Percentiles rank a stretch among this genome's conserved stretches.
Conservation (phyloP, 1,140 invertebrate genomes). For the Asbolus verrucosus region DNA sequence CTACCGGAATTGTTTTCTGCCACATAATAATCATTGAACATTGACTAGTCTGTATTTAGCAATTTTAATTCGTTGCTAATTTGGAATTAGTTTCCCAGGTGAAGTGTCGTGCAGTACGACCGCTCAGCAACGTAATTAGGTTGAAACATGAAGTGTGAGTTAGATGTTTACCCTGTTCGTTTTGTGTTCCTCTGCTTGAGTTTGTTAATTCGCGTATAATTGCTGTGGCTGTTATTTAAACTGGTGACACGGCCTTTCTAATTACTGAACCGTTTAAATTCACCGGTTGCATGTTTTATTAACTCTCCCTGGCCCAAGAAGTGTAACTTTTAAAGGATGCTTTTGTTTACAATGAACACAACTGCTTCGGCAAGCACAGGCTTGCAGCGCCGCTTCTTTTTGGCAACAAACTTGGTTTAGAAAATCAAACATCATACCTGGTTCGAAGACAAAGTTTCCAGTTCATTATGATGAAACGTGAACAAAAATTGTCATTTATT, state of each 20-base stretch:
- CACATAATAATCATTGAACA: not conserved
- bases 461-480: no score
- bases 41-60: not conserved
- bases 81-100: not conserved
- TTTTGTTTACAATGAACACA: no score
- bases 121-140: slow-evolving; percentile 7
- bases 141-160: slow-evolving; percentile 24
- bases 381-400: no score
- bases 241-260: slow-evolving; percentile 28
- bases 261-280: slow-evolving; percentile 14
- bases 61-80: not conserved
- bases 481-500: no score
- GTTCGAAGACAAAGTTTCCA: no score
- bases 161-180: slow-evolving; percentile 20
- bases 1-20: no score
- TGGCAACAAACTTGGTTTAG: no score
- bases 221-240: slow-evolving; percentile 33
- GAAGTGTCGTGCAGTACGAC: not conserved
- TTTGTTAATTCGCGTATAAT: slow-evolving; percentile 29
- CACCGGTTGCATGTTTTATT: slow-evolving; percentile 7
- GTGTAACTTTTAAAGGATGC: no score
- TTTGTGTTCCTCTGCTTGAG: slow-evolving; percentile 21
- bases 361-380: no score
- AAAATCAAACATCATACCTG: no score
- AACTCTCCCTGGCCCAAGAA: no score